phyloP scores from a whole-genome alignment of 2,797 vertebrate genomes.

The Mergus octosetaceus region DNA sequence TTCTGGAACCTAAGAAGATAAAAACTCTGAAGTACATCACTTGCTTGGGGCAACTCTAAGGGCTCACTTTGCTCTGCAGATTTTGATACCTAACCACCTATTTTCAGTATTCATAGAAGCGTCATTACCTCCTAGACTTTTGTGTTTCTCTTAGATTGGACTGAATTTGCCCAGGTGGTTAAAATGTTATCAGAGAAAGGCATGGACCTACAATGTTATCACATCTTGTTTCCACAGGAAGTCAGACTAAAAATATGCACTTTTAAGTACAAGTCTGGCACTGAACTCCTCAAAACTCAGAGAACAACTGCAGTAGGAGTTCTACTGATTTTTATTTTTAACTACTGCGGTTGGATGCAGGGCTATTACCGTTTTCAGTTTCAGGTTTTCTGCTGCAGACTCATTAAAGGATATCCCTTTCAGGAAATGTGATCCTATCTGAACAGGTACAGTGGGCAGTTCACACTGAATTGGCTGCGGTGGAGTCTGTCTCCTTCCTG shows the following conservation, averaged over 20 bases:
- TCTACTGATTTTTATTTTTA: not conserved
- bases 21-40: not conserved
- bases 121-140: not conserved
- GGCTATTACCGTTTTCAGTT: constrained; percentile 91
- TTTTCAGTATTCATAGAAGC: not conserved
- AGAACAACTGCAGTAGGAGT: not conserved
- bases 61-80: not conserved
- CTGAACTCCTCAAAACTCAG: not conserved
- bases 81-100: not conserved
- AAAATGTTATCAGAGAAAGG: not conserved
- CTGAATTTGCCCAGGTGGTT: not conserved
- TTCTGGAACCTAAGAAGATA: not conserved
- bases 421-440: constrained; percentile 95
- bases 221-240: not conserved
- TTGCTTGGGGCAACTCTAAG: not conserved
- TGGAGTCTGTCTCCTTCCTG: constrained; percentile 93
- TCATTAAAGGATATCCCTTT: constrained; percentile 98
- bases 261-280: not conserved
- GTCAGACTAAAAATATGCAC: not conserved
- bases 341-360: not conserved
- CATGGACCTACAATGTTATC: not conserved
- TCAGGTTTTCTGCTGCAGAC: constrained; percentile 95
- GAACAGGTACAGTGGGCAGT: constrained; percentile 95
- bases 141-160: not conserved
- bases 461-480: constrained; percentile 97